Conservation (phyloP, 2,797 vertebrate genomes). For the Crocidura indochinensis region DNA sequence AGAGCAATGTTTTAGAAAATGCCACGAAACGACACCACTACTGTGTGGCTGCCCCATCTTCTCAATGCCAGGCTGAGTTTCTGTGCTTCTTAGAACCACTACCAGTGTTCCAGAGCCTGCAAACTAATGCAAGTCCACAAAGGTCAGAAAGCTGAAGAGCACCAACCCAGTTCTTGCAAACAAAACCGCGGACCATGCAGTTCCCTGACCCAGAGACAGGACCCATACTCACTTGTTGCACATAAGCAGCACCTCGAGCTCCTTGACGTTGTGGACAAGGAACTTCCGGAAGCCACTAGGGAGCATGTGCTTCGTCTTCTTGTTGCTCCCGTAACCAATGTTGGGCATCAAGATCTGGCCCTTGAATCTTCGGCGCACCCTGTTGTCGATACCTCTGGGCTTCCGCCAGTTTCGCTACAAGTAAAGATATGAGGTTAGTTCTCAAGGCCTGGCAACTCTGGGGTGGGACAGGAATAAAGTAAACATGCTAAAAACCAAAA, state of each 20-base stretch:
- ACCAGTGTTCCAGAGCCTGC: no score
- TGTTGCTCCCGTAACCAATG: conserved; percentile 99
- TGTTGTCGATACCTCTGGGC: conserved; percentile 98
- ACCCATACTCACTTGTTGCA: conserved; percentile 96
- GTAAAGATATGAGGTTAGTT: neutral
- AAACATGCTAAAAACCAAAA: no score
- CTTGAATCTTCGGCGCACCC: conserved; percentile 98
- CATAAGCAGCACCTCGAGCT: conserved; percentile 99
- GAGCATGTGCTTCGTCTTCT: conserved; percentile 99
- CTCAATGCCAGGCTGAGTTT: no score
- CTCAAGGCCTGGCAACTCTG: neutral
- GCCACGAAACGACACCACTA: no score
- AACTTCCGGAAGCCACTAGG: conserved; percentile 98
- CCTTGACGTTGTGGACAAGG: conserved; percentile 97
- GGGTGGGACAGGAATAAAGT: no score
- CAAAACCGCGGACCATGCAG: no score
- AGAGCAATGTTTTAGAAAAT: no score
- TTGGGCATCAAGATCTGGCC: conserved; percentile 99
- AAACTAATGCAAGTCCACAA: no score
- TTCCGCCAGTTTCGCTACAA: conserved; percentile 98
- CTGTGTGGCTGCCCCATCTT: no score
- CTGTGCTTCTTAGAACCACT: no score
- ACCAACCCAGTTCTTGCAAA: no score
- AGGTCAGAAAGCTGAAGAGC: no score
- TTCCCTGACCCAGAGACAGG: neutral